A percentile compares a stretch with the other conserved stretches of the same genome.
Evolutionary conservation across 2,888 invertebrate species (phyloP).

Genomic region (Philereme vetulata): DNA sequence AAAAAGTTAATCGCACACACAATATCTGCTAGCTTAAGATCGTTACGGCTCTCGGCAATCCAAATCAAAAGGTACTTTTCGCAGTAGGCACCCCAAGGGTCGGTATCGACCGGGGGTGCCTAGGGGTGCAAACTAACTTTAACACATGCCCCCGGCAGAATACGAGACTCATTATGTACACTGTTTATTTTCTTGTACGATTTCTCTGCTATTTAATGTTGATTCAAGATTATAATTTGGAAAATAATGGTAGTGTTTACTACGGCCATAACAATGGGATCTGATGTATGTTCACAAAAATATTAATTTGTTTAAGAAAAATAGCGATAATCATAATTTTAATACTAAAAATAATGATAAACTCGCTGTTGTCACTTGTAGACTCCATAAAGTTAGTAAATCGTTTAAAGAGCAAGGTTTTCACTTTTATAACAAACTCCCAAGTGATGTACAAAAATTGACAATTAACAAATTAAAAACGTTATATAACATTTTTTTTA

Average conservation of each 20-base stretch:
- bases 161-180: constrained; percentile 20
- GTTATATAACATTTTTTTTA: no score
- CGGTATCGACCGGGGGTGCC: constrained; percentile 20
- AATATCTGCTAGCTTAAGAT: neutral
- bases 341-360: no score
- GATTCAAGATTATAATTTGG: neutral
- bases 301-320: no score
- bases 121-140: constrained; percentile 19
- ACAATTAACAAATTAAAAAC: no score
- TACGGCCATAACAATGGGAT: neutral
- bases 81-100: constrained; percentile 20
- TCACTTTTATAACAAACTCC: no score
- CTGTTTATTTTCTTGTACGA: constrained; percentile 14
- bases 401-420: no score
- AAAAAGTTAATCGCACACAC: neutral
- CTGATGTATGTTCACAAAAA: no score
- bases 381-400: no score
- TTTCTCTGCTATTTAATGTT: neutral
- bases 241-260: neutral
- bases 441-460: no score
- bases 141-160: constrained; percentile 15
- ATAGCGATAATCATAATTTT: no score
- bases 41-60: constrained; percentile 5
- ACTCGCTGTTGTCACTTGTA: no score
- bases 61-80: constrained; percentile 9